Evolutionary conservation across 2,113 vertebrate genomes (phyloP).

Genomic region (Ondatra zibethicus): DNA sequence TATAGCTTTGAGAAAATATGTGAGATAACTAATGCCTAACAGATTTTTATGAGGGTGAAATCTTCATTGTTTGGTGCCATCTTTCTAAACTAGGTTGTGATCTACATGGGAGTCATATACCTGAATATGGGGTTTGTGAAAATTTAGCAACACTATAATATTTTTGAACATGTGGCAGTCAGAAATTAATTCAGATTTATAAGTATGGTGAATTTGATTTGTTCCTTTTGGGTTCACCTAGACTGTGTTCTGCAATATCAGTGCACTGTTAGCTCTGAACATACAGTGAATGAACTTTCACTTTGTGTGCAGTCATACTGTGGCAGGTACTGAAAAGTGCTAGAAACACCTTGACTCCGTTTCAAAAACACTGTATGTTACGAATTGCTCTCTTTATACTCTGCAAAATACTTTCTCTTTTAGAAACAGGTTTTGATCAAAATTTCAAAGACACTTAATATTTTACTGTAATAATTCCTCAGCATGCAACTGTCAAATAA

Average conservation of each 20-base stretch:
- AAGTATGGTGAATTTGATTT: neutral
- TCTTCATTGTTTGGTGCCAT: neutral
- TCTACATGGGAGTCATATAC: neutral
- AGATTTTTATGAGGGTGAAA: neutral
- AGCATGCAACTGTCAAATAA: neutral
- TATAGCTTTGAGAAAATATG: neutral
- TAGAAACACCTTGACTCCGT: neutral
- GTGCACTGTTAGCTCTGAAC: neutral
- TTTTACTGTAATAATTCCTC: neutral
- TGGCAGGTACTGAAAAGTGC: neutral
- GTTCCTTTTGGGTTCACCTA: too few relatives aligned
- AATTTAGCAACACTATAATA: neutral
- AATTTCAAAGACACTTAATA: neutral
- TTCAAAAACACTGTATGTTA: neutral
- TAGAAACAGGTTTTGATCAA: neutral
- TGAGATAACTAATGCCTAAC: too few relatives aligned
- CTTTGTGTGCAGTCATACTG: neutral
- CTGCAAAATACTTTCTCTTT: neutral
- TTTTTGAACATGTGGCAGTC: neutral
- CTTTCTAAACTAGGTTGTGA: neutral
- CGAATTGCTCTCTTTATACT: neutral
- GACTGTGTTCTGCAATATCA: neutral
- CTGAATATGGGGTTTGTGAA: neutral
- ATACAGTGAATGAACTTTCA: rapidly evolving
- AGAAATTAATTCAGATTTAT: neutral